Evolutionary conservation across 2,888 invertebrate species (phyloP), one percentile per base, ranked within the genome.

Genomic region (Acanthosepion pharaonis): DNA sequence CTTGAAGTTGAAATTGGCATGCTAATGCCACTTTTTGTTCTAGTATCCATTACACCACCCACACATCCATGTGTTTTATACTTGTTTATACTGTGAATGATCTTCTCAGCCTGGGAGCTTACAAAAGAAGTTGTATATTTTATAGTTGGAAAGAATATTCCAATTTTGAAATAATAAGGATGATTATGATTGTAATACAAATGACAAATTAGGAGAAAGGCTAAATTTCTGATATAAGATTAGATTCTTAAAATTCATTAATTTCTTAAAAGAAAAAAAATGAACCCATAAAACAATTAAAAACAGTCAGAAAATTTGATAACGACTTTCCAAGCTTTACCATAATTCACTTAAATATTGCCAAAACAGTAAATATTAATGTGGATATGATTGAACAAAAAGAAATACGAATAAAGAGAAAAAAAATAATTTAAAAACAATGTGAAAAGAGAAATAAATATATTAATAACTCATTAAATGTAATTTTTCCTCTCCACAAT

Each of bases 301-400:
- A 59, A 78, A n/a, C n/a, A 15, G n/a, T 15, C n/a, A n/a, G n/a
- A 33, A 78, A 78, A 78, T 78, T 78, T 78, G n/a, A n/a, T 78
- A 78, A 78, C 9, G 78, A n/a, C 78, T 78, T 78, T n/a, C 15
- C 78, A 78, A 78, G 78, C 78, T 15, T 78, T n/a, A 78, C 18
- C 4, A 23, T 78, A 78, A 78, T 78, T 78, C 78, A 78, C 78
- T 78, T 78, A 78, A 78, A 15, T 78, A 33, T 15, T 78, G 33
- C 78, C n/a, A n/a, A 78, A 78, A 78, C 78, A 78, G 78, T 78
- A 78, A 78, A 78, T 78, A 78, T 78, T 78, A 78, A 78, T 78
- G 78, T 33, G n/a, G n/a, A 11, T 15, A 78, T 78, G 78, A 78
- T 78, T 78, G 78, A 78, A 78, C 33, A 78, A n/a, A 28, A 78